Evolutionary conservation across 1,140 invertebrate species (phyloP).

Genomic region (Orussus abietinus): DNA sequence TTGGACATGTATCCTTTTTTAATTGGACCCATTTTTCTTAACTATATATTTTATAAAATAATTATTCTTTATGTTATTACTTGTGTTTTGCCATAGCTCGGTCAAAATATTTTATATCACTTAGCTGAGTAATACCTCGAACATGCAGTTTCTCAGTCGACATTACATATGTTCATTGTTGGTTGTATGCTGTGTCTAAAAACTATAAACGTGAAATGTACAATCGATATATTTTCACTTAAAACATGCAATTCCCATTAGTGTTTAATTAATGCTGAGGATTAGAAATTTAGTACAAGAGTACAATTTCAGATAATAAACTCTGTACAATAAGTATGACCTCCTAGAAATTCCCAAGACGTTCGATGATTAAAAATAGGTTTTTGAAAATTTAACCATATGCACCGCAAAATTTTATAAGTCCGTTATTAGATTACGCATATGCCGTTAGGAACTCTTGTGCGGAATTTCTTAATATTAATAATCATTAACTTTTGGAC

Average conservation of each 20-base stretch:
- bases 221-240: constrained; percentile 11
- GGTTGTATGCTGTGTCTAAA: constrained; percentile 4
- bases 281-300: too few species aligned
- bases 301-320: constrained; percentile 9
- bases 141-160: constrained; percentile 8
- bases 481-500: constrained; percentile 56
- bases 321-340: constrained; percentile 15
- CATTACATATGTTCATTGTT: constrained; percentile 10
- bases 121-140: constrained; percentile 14
- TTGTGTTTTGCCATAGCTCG: constrained; percentile 10
- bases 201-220: constrained; percentile 10
- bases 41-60: constrained; percentile 24
- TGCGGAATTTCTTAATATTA: too few species aligned
- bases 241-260: too few species aligned
- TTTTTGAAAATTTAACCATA: constrained; percentile 24
- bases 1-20: too few species aligned
- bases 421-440: too few species aligned
- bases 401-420: constrained; percentile 14
- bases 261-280: too few species aligned
- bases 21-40: constrained; percentile 26
- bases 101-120: constrained; percentile 10
- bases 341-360: constrained; percentile 16
- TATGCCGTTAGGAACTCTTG: too few species aligned
- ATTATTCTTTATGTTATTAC: constrained; percentile 14
- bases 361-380: constrained; percentile 19